These are phyloP conservation scores for Pammene aurita DNA, from an alignment of 2,888 invertebrate species.

Conservation along the genomic window DNA sequence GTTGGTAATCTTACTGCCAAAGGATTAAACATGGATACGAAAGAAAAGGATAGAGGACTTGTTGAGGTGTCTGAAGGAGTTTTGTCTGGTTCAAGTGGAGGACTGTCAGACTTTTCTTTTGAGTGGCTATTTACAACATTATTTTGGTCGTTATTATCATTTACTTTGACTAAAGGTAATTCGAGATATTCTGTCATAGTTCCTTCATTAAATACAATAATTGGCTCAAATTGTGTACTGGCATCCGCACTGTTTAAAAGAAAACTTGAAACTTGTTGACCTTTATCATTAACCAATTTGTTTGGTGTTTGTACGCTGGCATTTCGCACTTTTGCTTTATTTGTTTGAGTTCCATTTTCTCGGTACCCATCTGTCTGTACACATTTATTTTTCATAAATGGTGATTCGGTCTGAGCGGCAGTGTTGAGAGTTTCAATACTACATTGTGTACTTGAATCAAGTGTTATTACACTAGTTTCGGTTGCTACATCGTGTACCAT, in stretches of 20 bases:
- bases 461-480: slow-evolving; percentile 69
- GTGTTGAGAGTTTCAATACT: slow-evolving; percentile 64
- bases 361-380: slow-evolving; percentile 62
- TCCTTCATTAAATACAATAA: slow-evolving; percentile 50
- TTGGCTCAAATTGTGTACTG: slow-evolving; percentile 57
- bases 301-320: slow-evolving; percentile 61
- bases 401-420: slow-evolving; percentile 69
- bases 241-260: slow-evolving; percentile 53
- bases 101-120: slow-evolving; percentile 75
- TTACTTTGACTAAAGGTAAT: slow-evolving; percentile 40
- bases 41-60: slow-evolving; percentile 65
- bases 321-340: slow-evolving; percentile 63
- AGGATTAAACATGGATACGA: slow-evolving; percentile 75
- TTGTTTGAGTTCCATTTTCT: slow-evolving; percentile 65
- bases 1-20: slow-evolving; percentile 77
- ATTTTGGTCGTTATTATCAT: slow-evolving; percentile 40
- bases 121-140: slow-evolving; percentile 30
- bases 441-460: slow-evolving; percentile 72
- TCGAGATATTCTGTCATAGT: slow-evolving; percentile 49
- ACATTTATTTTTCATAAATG: slow-evolving; percentile 69
- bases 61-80: slow-evolving; percentile 52
- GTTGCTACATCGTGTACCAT: slow-evolving; percentile 69
- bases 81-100: slow-evolving; percentile 74
- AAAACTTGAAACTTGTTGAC: slow-evolving; percentile 56
- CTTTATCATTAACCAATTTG: slow-evolving; percentile 58